Evolutionary conservation across 2,113 vertebrate genomes (phyloP).

Genomic region (Nestor notabilis): DNA sequence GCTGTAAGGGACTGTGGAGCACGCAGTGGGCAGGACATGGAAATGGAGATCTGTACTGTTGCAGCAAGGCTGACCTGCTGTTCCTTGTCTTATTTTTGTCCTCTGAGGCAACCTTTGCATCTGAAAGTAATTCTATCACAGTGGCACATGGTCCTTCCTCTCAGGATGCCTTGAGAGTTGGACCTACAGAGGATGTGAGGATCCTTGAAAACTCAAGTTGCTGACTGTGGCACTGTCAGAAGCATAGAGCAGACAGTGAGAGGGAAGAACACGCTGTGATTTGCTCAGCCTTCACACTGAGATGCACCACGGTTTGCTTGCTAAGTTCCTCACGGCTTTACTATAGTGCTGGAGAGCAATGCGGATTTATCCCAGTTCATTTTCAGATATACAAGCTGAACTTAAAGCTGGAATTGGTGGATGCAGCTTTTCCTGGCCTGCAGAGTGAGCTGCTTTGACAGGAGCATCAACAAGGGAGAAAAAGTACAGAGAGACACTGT

Average conservation of each 20-base stretch:
- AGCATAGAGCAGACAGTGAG: neutral
- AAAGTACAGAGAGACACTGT: slow-evolving; percentile 4
- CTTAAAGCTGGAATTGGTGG: neutral
- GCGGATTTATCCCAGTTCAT: slow-evolving; percentile 30
- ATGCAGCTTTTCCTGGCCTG: slow-evolving; percentile 43
- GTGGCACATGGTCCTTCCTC: neutral
- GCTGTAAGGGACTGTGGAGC: neutral
- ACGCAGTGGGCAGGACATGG: neutral
- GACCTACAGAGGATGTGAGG: neutral
- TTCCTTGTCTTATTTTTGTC: neutral
- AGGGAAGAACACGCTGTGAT: neutral
- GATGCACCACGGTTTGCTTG: slow-evolving; percentile 42
- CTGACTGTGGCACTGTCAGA: neutral
- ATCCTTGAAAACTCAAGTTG: neutral
- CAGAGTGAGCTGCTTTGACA: slow-evolving; percentile 52
- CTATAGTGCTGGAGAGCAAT: neutral
- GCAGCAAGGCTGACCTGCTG: neutral
- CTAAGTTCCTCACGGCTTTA: neutral
- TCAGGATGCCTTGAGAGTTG: slow-evolving; percentile 46
- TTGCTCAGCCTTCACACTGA: slow-evolving; percentile 45
- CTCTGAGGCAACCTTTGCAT: neutral
- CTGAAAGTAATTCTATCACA: neutral
- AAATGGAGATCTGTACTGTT: neutral
- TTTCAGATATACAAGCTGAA: slow-evolving; percentile 42
- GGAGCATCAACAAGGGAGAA: slow-evolving; percentile 51